Conservation (phyloP, 2,113 vertebrate genomes). For the Myotis yumanensis region DNA sequence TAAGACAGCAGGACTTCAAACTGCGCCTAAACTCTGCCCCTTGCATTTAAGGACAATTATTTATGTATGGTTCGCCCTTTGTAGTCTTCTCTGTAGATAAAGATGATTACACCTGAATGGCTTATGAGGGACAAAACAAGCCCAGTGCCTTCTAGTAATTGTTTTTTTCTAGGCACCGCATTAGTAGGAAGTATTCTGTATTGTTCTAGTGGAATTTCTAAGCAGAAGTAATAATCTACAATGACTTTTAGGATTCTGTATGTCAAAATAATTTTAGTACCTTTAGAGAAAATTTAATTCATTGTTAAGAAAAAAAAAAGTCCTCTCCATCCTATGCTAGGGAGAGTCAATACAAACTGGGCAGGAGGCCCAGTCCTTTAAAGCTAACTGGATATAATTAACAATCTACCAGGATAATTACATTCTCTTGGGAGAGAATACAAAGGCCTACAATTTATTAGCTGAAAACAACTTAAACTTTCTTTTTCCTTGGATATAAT, state of each 20-base stretch:
- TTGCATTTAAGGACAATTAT: background rate
- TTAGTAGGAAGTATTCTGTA: background rate
- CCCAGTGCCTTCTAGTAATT: background rate
- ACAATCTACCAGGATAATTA: conserved; percentile 44
- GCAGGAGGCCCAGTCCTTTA: conserved; percentile 52
- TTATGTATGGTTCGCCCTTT: background rate
- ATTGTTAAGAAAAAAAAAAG: conserved; percentile 64
- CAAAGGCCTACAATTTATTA: conserved; percentile 59
- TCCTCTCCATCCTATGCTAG: conserved; percentile 47
- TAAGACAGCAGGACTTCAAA: background rate
- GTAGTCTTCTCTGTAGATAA: background rate
- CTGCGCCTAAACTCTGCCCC: background rate
- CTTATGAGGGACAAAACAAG: background rate
- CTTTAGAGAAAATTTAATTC: conserved; percentile 73
- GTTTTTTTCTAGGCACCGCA: background rate
- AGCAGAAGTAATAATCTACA: conserved; percentile 38
- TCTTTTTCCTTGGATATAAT: background rate
- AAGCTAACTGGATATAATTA: conserved; percentile 64
- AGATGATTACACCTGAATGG: background rate
- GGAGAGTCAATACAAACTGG: conserved; percentile 68
- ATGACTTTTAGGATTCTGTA: conserved; percentile 4
- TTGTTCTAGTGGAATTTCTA: background rate
- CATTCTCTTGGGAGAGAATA: conserved; percentile 23
- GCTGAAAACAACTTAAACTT: conserved; percentile 48
- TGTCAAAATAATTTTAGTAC: conserved; percentile 61